Conservation (phyloP, 2,888 invertebrate genomes). For the Dichetophora obliterata region DNA sequence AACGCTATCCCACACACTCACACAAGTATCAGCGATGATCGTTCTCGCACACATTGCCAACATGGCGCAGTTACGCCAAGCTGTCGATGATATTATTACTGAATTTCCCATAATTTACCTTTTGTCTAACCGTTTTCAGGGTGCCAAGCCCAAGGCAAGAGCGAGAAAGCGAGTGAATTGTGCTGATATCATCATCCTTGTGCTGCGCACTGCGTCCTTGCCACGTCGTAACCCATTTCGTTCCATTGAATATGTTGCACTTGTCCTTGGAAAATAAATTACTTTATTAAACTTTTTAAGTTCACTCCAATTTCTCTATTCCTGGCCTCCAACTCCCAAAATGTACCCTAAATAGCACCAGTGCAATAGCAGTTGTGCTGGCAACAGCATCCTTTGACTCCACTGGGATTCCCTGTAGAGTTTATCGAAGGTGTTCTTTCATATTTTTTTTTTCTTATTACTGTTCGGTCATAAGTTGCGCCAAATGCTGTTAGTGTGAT, state of each 20-base stretch:
- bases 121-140: slow-evolving; percentile 8
- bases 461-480: neutral
- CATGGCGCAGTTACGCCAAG: slow-evolving; percentile 59
- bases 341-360: slow-evolving; percentile 29
- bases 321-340: neutral
- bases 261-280: slow-evolving; percentile 45
- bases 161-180: neutral
- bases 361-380: neutral
- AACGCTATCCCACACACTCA: slow-evolving; percentile 22
- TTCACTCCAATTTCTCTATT: neutral
- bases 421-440: neutral
- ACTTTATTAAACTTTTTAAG: slow-evolving; percentile 20
- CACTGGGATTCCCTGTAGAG: slow-evolving; percentile 6
- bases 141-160: neutral
- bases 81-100: slow-evolving; percentile 68
- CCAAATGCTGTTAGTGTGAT: slow-evolving; percentile 8
- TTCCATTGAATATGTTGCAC: slow-evolving; percentile 41
- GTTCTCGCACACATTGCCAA: neutral
- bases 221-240: slow-evolving; percentile 34
- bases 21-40: neutral
- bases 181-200: slow-evolving; percentile 4
- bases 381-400: slow-evolving; percentile 15
- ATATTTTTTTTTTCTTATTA: neutral
- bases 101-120: slow-evolving; percentile 64
- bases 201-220: neutral